Evolutionary conservation across 2,888 invertebrate genomes (phyloP).

Genomic region (Caenorhabditis imperialis): DNA sequence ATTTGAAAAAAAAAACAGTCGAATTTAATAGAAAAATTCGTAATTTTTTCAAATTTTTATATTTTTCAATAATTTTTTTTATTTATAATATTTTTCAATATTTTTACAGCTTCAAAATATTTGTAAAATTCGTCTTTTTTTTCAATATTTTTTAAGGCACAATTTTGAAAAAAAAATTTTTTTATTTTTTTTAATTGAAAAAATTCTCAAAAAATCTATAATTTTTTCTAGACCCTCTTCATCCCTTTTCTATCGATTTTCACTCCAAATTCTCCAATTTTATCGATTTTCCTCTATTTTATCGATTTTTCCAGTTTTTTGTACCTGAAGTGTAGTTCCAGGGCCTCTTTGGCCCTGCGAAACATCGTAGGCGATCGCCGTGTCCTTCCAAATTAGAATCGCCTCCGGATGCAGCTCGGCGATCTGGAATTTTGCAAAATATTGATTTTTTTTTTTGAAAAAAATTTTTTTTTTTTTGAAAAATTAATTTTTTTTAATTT

Average conservation of each 20-base stretch:
- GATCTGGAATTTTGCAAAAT: constrained; percentile 14
- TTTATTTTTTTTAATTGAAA: neutral
- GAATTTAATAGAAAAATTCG: too few relatives aligned
- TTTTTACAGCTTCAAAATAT: neutral
- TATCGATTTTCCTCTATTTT: neutral
- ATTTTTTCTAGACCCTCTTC: too few relatives aligned
- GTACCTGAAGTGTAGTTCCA: neutral
- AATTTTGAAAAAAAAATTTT: neutral
- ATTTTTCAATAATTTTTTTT: too few relatives aligned
- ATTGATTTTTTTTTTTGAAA: neutral
- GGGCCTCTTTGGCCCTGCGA: neutral
- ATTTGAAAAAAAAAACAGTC: too few relatives aligned
- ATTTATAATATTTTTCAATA: too few relatives aligned
- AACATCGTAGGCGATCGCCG: constrained; percentile 32
- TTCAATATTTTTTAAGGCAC: neutral
- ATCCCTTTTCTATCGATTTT: too few relatives aligned
- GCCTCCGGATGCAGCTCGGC: constrained; percentile 21
- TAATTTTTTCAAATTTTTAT: neutral
- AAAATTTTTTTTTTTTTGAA: neutral
- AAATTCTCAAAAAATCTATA: too few relatives aligned
- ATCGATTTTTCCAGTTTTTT: neutral
- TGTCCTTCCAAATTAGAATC: constrained; percentile 33
- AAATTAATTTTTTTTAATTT: constrained; percentile 4
- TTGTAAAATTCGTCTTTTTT: neutral
- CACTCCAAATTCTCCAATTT: too few relatives aligned